Evolutionary conservation across 2,797 vertebrate genomes (phyloP).

Genomic region (Tauraco hartlaubi): DNA sequence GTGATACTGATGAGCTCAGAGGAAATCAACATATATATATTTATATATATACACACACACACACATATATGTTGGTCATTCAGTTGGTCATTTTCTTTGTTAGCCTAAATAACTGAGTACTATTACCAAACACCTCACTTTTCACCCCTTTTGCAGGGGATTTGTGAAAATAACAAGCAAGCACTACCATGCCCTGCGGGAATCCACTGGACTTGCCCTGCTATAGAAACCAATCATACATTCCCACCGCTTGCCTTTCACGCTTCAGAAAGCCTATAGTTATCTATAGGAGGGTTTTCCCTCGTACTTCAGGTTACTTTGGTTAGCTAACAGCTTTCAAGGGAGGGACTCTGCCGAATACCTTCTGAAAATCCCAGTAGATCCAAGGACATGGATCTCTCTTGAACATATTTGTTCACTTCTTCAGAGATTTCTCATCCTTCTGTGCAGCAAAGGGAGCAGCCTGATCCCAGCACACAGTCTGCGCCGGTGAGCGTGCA

Average conservation of each 20-base stretch:
- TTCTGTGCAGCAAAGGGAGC: background rate
- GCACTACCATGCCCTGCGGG: background rate
- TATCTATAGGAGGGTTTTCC: background rate
- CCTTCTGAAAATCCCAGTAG: background rate
- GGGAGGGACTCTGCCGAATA: rapidly evolving
- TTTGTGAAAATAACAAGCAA: background rate
- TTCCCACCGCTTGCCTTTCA: background rate
- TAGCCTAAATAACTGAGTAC: background rate
- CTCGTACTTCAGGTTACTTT: background rate
- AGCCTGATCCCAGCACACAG: rapidly evolving
- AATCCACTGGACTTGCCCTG: background rate
- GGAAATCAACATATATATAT: rapidly evolving
- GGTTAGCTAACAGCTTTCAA: background rate
- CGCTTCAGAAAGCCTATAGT: background rate
- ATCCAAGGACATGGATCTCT: background rate
- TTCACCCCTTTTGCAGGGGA: background rate
- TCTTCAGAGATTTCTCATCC: background rate
- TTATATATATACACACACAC: background rate
- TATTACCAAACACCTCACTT: background rate
- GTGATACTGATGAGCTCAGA: background rate
- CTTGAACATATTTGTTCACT: background rate
- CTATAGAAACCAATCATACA: background rate
- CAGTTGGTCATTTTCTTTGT: background rate
- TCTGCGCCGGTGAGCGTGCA: background rate
- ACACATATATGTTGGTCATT: too few species aligned